These are phyloP conservation scores for Otolemur garnettii DNA, from an alignment of 2,113 vertebrate genomes.

Conservation along the genomic window DNA sequence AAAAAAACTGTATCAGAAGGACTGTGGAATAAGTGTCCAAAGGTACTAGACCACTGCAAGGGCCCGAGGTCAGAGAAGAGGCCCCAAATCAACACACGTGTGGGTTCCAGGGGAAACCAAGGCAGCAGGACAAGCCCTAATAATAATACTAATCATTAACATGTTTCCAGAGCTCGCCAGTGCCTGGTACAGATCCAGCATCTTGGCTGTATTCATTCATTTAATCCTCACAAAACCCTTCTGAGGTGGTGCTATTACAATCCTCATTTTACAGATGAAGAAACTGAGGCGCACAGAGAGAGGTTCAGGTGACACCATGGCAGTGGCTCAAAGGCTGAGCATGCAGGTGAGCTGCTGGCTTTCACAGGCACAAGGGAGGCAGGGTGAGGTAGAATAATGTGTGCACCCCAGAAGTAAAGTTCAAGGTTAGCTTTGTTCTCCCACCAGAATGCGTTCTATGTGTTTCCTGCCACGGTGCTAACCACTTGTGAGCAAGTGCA, in stretches of 20 bases:
- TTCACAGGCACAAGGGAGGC: background rate
- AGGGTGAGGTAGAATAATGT: background rate
- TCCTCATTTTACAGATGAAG: background rate
- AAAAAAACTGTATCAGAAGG: background rate
- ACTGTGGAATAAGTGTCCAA: background rate
- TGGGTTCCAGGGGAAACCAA: background rate
- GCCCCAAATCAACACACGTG: background rate
- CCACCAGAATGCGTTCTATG: background rate
- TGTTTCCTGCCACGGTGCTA: background rate
- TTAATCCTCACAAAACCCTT: background rate
- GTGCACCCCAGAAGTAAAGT: background rate
- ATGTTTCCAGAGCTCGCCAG: background rate
- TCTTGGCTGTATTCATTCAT: background rate
- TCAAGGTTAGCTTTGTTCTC: background rate
- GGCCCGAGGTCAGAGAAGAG: background rate
- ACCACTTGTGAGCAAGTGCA: background rate
- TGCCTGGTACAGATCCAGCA: too few relatives aligned
- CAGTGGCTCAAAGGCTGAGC: background rate
- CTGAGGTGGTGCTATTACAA: background rate
- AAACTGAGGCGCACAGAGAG: background rate
- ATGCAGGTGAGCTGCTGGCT: background rate
- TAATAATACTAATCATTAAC: background rate
- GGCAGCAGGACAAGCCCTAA: background rate
- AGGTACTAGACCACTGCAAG: background rate
- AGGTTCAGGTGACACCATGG: background rate